A percentile compares a stretch with the other conserved stretches of the same genome.
These are phyloP conservation scores for Cylindroiulus punctatus DNA, from an alignment of 2,888 invertebrate genomes.

Conservation along the genomic window DNA sequence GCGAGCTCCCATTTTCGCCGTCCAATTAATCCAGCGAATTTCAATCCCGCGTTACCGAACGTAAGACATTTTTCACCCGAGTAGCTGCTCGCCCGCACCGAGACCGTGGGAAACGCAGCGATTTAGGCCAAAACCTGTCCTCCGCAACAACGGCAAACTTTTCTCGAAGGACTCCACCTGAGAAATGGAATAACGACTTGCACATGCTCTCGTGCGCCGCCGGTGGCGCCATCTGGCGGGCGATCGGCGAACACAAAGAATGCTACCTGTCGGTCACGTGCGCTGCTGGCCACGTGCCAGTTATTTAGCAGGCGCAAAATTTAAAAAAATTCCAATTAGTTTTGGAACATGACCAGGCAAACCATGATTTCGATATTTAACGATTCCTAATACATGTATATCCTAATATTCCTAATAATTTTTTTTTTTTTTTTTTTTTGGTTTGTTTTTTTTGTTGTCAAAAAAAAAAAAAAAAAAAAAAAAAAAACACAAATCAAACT, in stretches of 20 bases:
- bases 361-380: no score
- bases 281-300: neutral
- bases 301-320: neutral
- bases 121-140: constrained; percentile 33
- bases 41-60: constrained; percentile 7
- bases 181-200: neutral
- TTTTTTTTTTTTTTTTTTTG: no score
- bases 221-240: neutral
- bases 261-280: neutral
- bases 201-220: neutral
- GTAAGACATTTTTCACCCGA: neutral
- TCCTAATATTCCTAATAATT: no score
- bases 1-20: neutral
- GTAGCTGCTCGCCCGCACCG: neutral
- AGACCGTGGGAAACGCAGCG: neutral
- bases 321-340: neutral
- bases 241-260: neutral
- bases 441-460: no score
- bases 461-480: no score
- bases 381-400: no score
- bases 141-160: neutral
- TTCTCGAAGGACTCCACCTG: neutral
- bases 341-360: no score
- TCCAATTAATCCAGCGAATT: neutral
- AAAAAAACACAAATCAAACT: no score